Base-by-base conservation (phyloP, 2,797 vertebrate species). In the Emys orbicularis region DNA sequence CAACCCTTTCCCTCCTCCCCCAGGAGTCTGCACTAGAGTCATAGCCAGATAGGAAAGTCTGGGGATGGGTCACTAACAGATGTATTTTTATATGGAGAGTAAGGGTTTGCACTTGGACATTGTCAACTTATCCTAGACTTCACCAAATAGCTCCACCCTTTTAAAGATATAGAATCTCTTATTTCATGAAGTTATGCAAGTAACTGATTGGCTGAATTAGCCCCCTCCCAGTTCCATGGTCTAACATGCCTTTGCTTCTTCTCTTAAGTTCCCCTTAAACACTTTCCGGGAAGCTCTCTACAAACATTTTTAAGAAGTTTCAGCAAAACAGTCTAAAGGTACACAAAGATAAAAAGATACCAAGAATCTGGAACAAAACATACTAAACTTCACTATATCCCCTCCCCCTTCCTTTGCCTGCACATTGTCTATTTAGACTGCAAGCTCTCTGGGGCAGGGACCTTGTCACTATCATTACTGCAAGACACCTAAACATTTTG, bases 101-200 rank as follows among this genome's bases (percentile, higher is more conserved):
- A 72, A 12, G n/a, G 37, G 19, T 72, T 41, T 72, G 37, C n/a
- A 72, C 18, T 41, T 72, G n/a, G 37, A 11, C 41, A 72, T 25
- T 41, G 37, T 41, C 10, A 72, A 12, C 50, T 15, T 72, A 3
- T 25, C 31, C 68, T 37, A 74, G 1, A 0, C 0, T 83, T 37
- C 4, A 25, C 18, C 1, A 1, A 37, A 8, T 37, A 57, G 15
- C 52, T 9, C 31, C 11, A 2, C 3, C 23, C 1, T 15, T 1
- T 9, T 4, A n/a, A 83, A 7, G 11, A 29, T 90, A 8, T 19
- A 50, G 5, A 19, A 4, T 6, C 27, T 5, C 25, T 50, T 54
- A 11, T 31, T 16, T 37, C 9, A 27, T 37, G 19, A 59, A 86
- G 12, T 27, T 47, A 47, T 27, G 13, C 1, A 47, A 25, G 44